Percentiles rank a stretch among this genome's conserved stretches.
Conservation (phyloP, 1,140 invertebrate genomes). For the Hesperophylax magnus region DNA sequence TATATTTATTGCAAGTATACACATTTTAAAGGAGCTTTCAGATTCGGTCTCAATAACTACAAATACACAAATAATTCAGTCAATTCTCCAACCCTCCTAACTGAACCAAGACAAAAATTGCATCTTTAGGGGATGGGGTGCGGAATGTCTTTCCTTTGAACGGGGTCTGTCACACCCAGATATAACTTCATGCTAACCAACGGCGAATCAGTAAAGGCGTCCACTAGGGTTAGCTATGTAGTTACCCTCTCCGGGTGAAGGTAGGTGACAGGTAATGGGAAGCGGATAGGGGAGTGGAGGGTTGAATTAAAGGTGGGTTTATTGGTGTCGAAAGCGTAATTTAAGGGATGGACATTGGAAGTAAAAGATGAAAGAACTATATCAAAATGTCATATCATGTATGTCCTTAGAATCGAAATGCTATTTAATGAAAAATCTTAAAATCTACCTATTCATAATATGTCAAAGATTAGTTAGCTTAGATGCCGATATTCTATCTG, state of each 20-base stretch:
- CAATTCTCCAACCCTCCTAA: not conserved
- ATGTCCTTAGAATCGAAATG: no score
- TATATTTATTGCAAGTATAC: no score
- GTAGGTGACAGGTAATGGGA: not conserved
- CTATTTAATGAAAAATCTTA: no score
- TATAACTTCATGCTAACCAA: conserved; percentile 27
- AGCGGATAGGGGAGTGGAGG: not conserved
- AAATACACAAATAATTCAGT: not conserved
- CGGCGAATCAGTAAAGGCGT: conserved; percentile 13
- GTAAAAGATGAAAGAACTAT: not conserved
- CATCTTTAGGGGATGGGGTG: conserved; percentile 11
- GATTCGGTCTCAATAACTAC: not conserved
- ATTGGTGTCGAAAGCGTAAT: conserved; percentile 5
- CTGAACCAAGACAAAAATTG: conserved; percentile 23
- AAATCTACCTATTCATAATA: no score
- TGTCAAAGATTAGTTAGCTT: no score
- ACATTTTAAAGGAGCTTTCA: no score
- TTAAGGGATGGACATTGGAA: not conserved
- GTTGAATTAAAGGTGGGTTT: not conserved
- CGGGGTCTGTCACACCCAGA: not conserved
- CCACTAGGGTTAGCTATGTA: not conserved
- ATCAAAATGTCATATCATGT: no score
- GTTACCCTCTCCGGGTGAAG: not conserved
- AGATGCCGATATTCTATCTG: no score
- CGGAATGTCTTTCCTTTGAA: conserved; percentile 2